Evolutionary conservation across 2,888 invertebrate species (phyloP).

Genomic region (Nebria salina): DNA sequence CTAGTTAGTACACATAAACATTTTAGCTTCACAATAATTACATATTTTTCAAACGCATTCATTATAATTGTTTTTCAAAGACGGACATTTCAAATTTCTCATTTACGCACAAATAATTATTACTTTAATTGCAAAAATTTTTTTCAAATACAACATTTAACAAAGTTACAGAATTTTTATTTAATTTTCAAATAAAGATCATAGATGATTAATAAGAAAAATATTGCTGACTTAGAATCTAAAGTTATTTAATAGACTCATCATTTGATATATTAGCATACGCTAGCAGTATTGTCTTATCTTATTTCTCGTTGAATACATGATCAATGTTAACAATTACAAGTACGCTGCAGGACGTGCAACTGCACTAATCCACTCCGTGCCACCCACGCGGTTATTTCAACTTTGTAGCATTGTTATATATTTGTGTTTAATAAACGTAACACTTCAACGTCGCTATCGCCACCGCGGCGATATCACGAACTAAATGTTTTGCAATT

Average conservation of each 20-base stretch:
- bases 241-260: background rate
- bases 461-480: background rate
- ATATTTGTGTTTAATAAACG: background rate
- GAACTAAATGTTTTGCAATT: background rate
- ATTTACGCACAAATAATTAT: too few species aligned
- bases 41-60: too few species aligned
- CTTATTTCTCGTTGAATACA: conserved; percentile 32
- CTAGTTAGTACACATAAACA: too few species aligned
- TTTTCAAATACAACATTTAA: too few species aligned
- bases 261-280: background rate
- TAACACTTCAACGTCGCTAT: background rate
- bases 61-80: too few species aligned
- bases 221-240: too few species aligned
- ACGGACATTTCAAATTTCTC: too few species aligned
- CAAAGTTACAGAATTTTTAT: too few species aligned
- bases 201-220: too few species aligned
- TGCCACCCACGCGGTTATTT: conserved; percentile 3
- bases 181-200: too few species aligned
- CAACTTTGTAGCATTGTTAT: background rate
- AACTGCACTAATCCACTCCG: conserved; percentile 31
- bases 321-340: conserved; percentile 46
- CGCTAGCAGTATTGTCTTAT: conserved; percentile 40
- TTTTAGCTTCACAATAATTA: too few species aligned
- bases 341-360: conserved; percentile 30
- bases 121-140: too few species aligned